Evolutionary conservation across 2,797 vertebrate genomes (phyloP).

Genomic region (Prionace glauca): DNA sequence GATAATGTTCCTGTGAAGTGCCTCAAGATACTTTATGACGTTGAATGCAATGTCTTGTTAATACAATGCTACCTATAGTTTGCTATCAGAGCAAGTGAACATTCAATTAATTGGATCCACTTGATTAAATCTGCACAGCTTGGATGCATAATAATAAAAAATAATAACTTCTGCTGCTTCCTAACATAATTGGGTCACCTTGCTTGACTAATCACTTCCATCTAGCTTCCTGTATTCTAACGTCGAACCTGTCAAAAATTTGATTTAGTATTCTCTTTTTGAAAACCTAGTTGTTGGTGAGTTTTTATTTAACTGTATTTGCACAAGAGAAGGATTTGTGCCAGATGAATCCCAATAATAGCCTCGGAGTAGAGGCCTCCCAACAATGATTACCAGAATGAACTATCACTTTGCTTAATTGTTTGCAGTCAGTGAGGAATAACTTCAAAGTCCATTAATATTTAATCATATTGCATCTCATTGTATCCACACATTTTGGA

Average conservation of each 20-base stretch:
- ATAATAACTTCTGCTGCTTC: not conserved
- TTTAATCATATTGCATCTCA: not conserved
- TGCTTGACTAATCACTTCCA: not conserved
- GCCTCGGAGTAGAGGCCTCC: not conserved
- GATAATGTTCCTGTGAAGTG: too few relatives aligned
- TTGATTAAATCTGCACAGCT: not conserved
- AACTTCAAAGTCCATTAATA: not conserved
- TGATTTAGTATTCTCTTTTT: not conserved
- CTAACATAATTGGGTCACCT: not conserved
- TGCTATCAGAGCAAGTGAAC: not conserved
- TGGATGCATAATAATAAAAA: not conserved
- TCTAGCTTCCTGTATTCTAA: not conserved
- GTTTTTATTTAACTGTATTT: not conserved
- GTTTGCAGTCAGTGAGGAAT: not conserved
- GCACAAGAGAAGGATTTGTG: not conserved
- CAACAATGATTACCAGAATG: not conserved
- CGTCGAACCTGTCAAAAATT: not conserved
- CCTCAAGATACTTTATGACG: not conserved
- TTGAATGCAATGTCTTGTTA: too few relatives aligned
- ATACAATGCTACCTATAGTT: too few relatives aligned
- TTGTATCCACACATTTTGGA: not conserved
- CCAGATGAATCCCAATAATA: not conserved
- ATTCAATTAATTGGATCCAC: not conserved
- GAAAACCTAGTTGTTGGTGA: not conserved
- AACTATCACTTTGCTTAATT: not conserved